These are phyloP conservation scores for Didymodactylos carnosus DNA, from an alignment of 2,888 invertebrate species.

Conservation along the genomic window DNA sequence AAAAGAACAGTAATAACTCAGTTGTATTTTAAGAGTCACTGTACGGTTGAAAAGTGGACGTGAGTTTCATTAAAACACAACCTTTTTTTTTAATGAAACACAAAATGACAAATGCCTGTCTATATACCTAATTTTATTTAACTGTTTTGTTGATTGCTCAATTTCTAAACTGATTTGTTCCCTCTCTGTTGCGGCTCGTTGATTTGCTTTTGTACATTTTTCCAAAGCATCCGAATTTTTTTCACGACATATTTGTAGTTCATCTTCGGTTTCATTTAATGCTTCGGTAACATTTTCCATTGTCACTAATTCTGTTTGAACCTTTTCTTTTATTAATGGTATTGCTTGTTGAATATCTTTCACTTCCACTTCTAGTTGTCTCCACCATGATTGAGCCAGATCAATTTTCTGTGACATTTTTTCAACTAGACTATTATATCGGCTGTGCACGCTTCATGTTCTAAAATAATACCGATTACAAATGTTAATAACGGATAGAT, in stretches of 20 bases:
- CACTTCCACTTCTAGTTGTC: conserved; percentile 3
- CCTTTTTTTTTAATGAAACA: neutral
- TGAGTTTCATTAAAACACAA: neutral
- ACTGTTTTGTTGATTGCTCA: neutral
- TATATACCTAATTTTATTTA: conserved; percentile 2
- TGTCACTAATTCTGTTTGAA: neutral
- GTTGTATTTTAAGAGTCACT: no score
- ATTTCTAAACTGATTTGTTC: conserved; percentile 5
- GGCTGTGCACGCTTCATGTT: conserved; percentile 11
- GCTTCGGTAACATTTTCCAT: neutral
- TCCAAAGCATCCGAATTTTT: neutral
- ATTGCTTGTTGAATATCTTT: neutral
- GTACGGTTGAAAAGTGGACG: no score
- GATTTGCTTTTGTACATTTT: neutral
- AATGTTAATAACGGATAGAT: no score
- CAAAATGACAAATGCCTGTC: neutral
- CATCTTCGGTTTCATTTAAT: conserved; percentile 2
- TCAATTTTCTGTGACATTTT: conserved; percentile 6
- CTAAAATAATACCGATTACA: no score
- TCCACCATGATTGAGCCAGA: neutral
- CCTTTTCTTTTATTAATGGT: conserved; percentile 6
- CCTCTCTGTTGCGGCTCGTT: conserved; percentile 5
- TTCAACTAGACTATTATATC: conserved; percentile 4
- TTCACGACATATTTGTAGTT: neutral
- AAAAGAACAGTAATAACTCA: no score